A percentile compares a stretch with the other conserved stretches of the same genome.
These are phyloP conservation scores for Sylvietta virens DNA, from an alignment of 2,113 vertebrate genomes.

Conservation along the genomic window DNA sequence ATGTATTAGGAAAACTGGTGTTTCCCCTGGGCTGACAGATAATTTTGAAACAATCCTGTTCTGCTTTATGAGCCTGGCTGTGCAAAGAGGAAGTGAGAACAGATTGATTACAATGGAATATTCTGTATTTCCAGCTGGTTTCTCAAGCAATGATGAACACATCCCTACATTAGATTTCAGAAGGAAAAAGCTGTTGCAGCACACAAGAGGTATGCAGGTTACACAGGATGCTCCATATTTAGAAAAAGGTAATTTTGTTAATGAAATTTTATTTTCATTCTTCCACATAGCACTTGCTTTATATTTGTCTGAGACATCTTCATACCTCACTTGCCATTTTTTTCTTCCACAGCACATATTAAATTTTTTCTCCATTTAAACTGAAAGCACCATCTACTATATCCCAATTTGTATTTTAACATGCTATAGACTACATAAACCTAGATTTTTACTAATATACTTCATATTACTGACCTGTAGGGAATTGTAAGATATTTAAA, in stretches of 20 bases:
- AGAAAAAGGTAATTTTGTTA: background rate
- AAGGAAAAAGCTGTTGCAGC: background rate
- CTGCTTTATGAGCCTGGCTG: background rate
- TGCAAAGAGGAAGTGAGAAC: background rate
- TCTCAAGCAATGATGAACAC: background rate
- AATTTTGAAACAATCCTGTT: background rate
- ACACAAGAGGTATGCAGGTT: background rate
- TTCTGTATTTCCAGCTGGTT: background rate
- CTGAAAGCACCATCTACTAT: background rate
- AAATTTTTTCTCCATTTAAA: background rate
- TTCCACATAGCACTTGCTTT: background rate
- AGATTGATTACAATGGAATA: conserved; percentile 18
- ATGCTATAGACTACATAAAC: background rate
- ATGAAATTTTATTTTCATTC: background rate
- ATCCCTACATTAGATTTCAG: background rate
- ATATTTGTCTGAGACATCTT: background rate
- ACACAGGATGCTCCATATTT: background rate
- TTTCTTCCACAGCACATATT: background rate
- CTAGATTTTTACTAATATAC: background rate
- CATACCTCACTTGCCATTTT: background rate
- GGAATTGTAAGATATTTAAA: background rate
- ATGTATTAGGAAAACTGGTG: background rate
- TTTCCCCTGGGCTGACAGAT: background rate
- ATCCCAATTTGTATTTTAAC: background rate
- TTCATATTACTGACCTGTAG: background rate